Conservation (phyloP, 1,140 invertebrate genomes). For the Papilio xuthus region DNA sequence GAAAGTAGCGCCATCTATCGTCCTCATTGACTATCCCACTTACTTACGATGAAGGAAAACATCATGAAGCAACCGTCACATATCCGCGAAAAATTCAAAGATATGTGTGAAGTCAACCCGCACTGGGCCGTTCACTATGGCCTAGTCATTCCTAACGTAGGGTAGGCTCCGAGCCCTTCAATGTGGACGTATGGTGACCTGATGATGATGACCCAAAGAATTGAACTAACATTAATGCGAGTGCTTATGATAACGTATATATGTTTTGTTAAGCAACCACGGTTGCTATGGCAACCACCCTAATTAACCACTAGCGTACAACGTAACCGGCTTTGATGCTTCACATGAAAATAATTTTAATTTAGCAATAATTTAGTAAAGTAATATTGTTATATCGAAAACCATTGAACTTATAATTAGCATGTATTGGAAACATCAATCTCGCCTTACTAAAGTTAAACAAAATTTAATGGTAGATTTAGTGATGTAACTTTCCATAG, state of each 20-base stretch:
- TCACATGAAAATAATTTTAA: neutral
- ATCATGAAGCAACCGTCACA: too few relatives aligned
- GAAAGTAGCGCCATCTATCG: neutral
- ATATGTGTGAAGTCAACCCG: too few relatives aligned
- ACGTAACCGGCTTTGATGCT: neutral
- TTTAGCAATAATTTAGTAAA: neutral
- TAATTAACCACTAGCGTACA: conserved; percentile 12
- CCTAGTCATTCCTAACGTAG: too few relatives aligned
- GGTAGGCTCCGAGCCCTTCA: too few relatives aligned
- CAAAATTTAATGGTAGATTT: neutral
- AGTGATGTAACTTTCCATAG: too few relatives aligned
- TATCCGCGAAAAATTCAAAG: too few relatives aligned
- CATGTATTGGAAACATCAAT: neutral
- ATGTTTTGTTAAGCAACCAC: neutral
- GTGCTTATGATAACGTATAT: neutral
- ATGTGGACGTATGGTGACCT: too few relatives aligned
- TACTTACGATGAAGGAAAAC: too few relatives aligned
- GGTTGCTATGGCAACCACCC: neutral
- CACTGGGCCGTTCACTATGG: too few relatives aligned
- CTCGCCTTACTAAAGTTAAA: neutral
- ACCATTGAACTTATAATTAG: neutral
- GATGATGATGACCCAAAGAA: neutral
- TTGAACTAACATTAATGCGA: neutral
- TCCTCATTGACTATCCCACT: too few relatives aligned
- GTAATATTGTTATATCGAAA: neutral